Base-by-base conservation (phyloP, 53 echinoderm and acorn worm genomes). In the Henricia sp. region DNA sequence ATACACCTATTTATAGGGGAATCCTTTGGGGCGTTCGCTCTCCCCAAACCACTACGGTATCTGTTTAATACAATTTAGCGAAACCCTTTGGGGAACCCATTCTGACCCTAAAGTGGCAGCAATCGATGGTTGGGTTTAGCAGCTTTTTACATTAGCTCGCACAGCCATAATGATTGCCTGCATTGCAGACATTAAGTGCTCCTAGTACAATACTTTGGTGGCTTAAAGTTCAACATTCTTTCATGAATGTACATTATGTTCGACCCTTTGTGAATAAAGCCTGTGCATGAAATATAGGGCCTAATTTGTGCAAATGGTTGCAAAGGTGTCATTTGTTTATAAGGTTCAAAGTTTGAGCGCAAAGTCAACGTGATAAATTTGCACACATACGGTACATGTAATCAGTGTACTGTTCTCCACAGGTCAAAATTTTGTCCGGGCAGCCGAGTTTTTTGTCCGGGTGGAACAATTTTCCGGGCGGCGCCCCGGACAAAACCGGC, bases 101-200 rank as follows among this genome's bases (percentile, higher is more conserved):
- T 42, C 59, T 40, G 58, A 4, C 25, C 19, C 42, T 58, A 76
- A 76, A 76, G 76, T 76, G 59, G 29, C 41, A 32, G 42, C 41
- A 41, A 28, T 58, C 41, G n/a, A 58, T 57, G 58, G 26, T n/a
- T 13, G 57, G 24, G 37, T 58, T 76, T 58, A 76, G 76, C 39
- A 58, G 76, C 76, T 51, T 76, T 76, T 58, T 41, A 58, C 76
- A 36, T n/a, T 30, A 76, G 39, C 41, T 13, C 26, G 57, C 35
- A 27, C 42, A 76, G 40, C 39, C 39, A 76, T 76, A 8, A 14
- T 37, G 67, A 13, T 55, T n/a, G 54, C 20, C 57, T 56, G 76
- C 59, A 50, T 48, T 68, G 68, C 40, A 40, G 38, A 35, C 20
- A 40, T 38, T 37, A 24, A 36, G 29, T 4, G 48, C n/a, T n/a